Conservation (phyloP, 2,888 invertebrate genomes). For the Drosophila neonasuta region DNA sequence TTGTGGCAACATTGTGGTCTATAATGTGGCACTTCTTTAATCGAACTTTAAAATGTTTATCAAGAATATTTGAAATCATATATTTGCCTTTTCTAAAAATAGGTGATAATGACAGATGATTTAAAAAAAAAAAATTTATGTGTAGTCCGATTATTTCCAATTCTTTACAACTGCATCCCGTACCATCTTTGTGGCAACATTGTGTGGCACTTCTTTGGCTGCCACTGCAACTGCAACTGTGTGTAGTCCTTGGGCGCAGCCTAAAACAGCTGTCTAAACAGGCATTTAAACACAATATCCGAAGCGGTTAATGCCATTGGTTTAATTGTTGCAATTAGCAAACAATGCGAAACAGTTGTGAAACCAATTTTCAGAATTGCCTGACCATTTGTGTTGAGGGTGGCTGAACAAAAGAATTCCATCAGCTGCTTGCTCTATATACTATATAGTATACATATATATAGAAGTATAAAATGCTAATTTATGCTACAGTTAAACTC, state of each 20-base stretch:
- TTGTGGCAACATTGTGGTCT: conserved; percentile 19
- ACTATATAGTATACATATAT: background rate
- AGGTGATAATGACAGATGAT: background rate
- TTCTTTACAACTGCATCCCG: conserved; percentile 9
- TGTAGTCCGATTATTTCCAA: background rate
- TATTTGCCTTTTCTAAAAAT: background rate
- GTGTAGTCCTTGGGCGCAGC: conserved; percentile 25
- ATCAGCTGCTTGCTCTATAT: conserved; percentile 1
- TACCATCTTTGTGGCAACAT: background rate
- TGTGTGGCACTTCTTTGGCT: conserved; percentile 11
- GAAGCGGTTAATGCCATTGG: conserved; percentile 40
- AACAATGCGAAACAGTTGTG: conserved; percentile 62
- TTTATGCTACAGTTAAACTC: background rate
- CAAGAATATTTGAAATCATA: background rate
- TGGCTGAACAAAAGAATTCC: conserved; percentile 31
- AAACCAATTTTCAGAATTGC: conserved; percentile 51
- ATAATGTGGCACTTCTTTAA: no score
- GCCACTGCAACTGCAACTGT: conserved; percentile 13
- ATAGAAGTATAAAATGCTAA: background rate
- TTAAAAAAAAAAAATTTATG: no score
- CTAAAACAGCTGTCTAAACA: conserved; percentile 60
- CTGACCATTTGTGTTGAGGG: conserved; percentile 37
- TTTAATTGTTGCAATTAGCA: conserved; percentile 59
- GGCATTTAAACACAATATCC: conserved; percentile 37
- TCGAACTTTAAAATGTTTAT: no score